Evolutionary conservation across 2,113 vertebrate genomes (phyloP), one percentile per base, ranked within the genome.

Genomic region (Eurypyga helias): DNA sequence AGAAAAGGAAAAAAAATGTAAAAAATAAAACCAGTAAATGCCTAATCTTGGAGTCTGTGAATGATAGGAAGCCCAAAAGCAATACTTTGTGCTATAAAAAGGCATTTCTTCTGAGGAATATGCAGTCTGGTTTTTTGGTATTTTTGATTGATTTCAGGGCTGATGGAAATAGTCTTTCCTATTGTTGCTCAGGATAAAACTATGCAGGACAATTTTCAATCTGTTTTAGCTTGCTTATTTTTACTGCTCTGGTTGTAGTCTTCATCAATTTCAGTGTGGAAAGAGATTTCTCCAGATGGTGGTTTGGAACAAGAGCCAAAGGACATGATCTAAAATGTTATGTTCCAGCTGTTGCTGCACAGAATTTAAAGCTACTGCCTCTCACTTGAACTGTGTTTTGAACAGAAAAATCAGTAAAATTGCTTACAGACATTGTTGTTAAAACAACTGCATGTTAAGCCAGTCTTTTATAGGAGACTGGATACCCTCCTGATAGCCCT

Each of bases 251-350:
- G 90, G 28, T 72, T 89, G 72, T 83, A 90, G 83, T 83, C 86
- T 96, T 92, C 91, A 62, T 93, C 86, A 90, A 0, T 87, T 96
- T 83, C 43, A 58, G 41, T 51, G 86, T 70, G 48, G 64, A 93
- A 83, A 93, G 80, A 83, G 54, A 48, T 83, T 96, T 96, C 76
- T 97, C 95, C 95, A 97, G 93, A 96, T 97, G 95, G 94, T 93
- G 83, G 67, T 92, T 81, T 95, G 91, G 83, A 97, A 83, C 61
- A 65, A 52, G 75, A 96, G 92, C 96, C 94, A 95, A 93, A 97
- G 95, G 95, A 96, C 91, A 77, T 46, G 86, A 89, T 96, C 89
- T 95, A 54, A 91, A 97, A 65, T 0, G 64, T 86, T 92, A 46
- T 3, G 25, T 96, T 95, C 89, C 93, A 97, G 93, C 91, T 97